Conservation (phyloP, 2,797 vertebrate species). For the Erpetoichthys calabaricus region DNA sequence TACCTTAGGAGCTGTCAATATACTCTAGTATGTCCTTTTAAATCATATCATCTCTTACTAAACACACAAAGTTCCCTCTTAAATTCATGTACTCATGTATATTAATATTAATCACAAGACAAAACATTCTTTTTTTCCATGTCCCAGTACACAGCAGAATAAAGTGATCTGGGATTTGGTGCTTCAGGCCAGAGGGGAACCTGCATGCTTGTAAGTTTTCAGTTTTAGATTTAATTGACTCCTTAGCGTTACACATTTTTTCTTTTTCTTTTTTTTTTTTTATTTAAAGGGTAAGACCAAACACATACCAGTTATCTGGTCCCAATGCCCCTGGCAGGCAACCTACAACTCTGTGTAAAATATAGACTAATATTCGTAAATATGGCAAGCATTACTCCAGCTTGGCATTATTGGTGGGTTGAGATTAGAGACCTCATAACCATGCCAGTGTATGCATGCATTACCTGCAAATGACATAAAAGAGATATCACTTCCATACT, state of each 20-base stretch:
- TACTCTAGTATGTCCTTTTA: slow-evolving; percentile 11
- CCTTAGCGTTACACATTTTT: slow-evolving; percentile 14
- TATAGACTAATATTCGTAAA: background rate
- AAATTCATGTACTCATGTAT: slow-evolving; percentile 19
- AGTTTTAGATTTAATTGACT: slow-evolving; percentile 22
- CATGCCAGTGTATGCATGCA: no score
- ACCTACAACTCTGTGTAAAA: background rate
- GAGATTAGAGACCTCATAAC: no score
- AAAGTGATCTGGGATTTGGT: slow-evolving; percentile 12
- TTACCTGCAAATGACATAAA: no score
- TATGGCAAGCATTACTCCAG: background rate
- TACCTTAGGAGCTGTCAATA: slow-evolving; percentile 18
- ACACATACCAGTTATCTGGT: slow-evolving; percentile 1
- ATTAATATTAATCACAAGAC: slow-evolving; percentile 27
- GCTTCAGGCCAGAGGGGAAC: slow-evolving; percentile 7
- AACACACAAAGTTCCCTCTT: slow-evolving; percentile 18
- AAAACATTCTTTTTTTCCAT: slow-evolving; percentile 13
- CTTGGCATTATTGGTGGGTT: no score
- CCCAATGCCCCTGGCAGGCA: background rate
- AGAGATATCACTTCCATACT: no score
- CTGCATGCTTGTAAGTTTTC: slow-evolving; percentile 14
- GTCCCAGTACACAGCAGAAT: slow-evolving; percentile 11
- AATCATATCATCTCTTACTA: slow-evolving; percentile 16
- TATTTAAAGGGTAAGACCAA: slow-evolving; percentile 12
- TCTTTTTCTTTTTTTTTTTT: slow-evolving; percentile 11